Percentiles rank a stretch among this genome's conserved stretches.
Conservation (phyloP, 2,113 vertebrate genomes). For the Oryzias curvinotus region DNA sequence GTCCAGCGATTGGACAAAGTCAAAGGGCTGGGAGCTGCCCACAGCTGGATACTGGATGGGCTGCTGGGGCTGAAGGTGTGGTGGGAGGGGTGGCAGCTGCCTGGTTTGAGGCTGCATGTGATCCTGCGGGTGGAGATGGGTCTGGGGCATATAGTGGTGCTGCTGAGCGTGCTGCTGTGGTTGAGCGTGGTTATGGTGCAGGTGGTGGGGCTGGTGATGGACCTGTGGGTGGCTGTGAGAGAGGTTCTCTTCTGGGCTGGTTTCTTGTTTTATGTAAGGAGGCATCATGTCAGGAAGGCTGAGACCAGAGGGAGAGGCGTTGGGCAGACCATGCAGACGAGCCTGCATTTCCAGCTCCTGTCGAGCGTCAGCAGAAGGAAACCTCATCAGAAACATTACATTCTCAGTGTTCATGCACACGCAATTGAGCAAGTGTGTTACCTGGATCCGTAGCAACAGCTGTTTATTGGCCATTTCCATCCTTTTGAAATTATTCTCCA, state of each 20-base stretch:
- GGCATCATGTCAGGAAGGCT: conserved; percentile 82
- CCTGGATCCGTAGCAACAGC: conserved; percentile 94
- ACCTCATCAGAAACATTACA: conserved; percentile 2
- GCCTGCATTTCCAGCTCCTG: conserved; percentile 99
- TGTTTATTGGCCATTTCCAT: conserved; percentile 97
- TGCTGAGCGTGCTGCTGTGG: conserved; percentile 53
- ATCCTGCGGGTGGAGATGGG: conserved; percentile 61
- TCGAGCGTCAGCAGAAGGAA: not conserved
- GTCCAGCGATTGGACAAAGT: conserved; percentile 88
- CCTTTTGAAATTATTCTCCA: conserved; percentile 92
- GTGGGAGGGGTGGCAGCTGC: conserved; percentile 67
- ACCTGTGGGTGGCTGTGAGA: conserved; percentile 58
- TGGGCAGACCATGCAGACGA: conserved; percentile 87
- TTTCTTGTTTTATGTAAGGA: conserved; percentile 88
- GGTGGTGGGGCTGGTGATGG: conserved; percentile 67
- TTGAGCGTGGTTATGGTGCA: conserved; percentile 72
- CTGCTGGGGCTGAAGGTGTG: conserved; percentile 75
- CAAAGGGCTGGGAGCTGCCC: conserved; percentile 81
- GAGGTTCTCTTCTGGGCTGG: conserved; percentile 79
- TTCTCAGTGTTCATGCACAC: not conserved
- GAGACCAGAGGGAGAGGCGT: conserved; percentile 84
- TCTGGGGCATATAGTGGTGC: conserved; percentile 66
- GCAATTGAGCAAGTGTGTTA: conserved; percentile 41
- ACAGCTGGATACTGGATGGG: conserved; percentile 80
- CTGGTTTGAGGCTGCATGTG: conserved; percentile 70